phyloP scores from a whole-genome alignment of 2,113 vertebrate genomes.

The Laticauda colubrina region DNA sequence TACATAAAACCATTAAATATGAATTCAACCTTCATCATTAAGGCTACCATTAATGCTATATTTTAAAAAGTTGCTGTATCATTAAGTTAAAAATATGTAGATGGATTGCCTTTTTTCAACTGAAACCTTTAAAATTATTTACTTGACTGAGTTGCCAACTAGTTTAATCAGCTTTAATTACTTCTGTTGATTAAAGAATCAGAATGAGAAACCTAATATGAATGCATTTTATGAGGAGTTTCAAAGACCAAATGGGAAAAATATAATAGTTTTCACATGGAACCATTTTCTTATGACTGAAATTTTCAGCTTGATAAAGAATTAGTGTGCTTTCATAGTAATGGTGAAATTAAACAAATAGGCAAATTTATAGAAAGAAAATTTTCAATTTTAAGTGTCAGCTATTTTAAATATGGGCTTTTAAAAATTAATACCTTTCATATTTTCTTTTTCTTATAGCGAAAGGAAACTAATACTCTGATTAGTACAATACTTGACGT shows the following conservation, averaged over 20 bases:
- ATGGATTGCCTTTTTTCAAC: background rate
- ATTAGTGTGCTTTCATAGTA: background rate
- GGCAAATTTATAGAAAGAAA: background rate
- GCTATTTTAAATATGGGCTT: background rate
- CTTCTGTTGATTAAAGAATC: background rate
- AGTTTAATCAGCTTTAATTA: background rate
- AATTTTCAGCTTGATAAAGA: background rate
- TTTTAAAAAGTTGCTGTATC: background rate
- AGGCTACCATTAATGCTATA: background rate
- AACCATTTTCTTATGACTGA: background rate
- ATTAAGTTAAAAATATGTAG: background rate
- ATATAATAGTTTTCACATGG: background rate
- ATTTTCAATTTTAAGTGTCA: background rate
- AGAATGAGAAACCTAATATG: background rate
- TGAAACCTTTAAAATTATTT: background rate
- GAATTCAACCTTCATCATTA: background rate
- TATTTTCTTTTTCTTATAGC: conserved; percentile 46
- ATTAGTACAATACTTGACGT: conserved; percentile 77
- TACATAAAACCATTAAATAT: conserved; percentile 12
- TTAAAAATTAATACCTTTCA: background rate
- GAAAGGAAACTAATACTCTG: conserved; percentile 74
- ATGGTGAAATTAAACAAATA: background rate
- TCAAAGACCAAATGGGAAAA: background rate
- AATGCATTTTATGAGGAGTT: background rate
- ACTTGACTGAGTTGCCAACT: background rate